Evolutionary conservation across 2,888 invertebrate species (phyloP).

Genomic region (Megamerina dolium): DNA sequence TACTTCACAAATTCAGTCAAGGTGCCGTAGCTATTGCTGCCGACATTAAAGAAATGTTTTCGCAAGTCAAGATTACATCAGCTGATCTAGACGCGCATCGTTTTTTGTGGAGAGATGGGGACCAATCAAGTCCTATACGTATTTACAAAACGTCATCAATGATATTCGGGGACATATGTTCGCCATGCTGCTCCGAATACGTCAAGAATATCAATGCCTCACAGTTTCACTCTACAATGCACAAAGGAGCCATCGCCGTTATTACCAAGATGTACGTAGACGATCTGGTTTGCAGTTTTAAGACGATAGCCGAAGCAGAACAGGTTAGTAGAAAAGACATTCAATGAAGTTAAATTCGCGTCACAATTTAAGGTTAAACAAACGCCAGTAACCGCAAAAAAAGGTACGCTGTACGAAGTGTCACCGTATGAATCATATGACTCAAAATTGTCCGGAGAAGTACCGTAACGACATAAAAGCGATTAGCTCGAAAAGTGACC

Average conservation of each 20-base stretch:
- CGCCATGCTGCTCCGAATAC: no score
- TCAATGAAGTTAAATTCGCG: no score
- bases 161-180: no score
- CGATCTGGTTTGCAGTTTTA: background rate
- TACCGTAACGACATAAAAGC: no score
- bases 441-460: no score
- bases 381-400: slow-evolving; percentile 14
- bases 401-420: slow-evolving; percentile 9
- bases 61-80: slow-evolving; percentile 20
- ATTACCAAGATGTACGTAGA: background rate
- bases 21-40: slow-evolving; percentile 26
- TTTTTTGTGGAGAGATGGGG: background rate
- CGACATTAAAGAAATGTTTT: slow-evolving; percentile 38
- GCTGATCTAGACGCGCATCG: background rate
- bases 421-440: slow-evolving; percentile 8
- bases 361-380: no score
- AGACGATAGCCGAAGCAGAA: background rate
- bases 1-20: slow-evolving; percentile 31
- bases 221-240: background rate
- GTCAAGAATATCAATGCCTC: background rate
- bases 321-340: no score
- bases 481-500: background rate
- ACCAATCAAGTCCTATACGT: background rate
- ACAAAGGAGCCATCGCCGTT: background rate
- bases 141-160: no score